phyloP scores from a whole-genome alignment of 2,113 vertebrate species.

The Pandion haliaetus region DNA sequence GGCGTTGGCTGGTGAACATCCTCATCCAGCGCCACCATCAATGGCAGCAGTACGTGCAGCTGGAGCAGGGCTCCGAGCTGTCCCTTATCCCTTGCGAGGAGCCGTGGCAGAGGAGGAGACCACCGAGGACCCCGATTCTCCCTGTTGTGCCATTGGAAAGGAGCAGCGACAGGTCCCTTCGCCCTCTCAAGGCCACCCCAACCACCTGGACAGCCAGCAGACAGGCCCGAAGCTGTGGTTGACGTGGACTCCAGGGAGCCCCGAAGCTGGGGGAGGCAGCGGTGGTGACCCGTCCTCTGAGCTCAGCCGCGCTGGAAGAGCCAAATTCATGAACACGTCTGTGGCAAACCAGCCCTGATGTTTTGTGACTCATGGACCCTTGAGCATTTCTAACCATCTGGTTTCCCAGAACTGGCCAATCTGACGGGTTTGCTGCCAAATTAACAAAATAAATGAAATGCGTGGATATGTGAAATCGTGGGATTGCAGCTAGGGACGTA shows the following conservation, averaged over 20 bases:
- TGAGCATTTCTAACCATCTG: not conserved
- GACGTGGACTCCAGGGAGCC: not conserved
- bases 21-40: not conserved
- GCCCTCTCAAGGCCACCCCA: not conserved
- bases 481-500: not conserved
- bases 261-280: accelerated
- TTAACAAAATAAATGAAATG: not conserved
- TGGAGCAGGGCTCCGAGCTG: not conserved
- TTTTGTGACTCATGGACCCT: not conserved
- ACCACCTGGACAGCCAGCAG: not conserved
- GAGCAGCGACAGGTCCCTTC: not conserved
- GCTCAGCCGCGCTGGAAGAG: accelerated
- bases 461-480: not conserved
- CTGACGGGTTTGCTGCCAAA: not conserved
- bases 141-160: not conserved
- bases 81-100: not conserved
- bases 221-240: not conserved
- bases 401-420: not conserved
- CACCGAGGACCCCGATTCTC: not conserved
- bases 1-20: not conserved
- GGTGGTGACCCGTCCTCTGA: accelerated
- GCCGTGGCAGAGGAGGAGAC: not conserved
- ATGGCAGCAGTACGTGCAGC: accelerated
- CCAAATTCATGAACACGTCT: not conserved
- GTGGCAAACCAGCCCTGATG: not conserved